Base-by-base conservation (phyloP, 2,797 vertebrate species). In the Echeneis naucrates region DNA sequence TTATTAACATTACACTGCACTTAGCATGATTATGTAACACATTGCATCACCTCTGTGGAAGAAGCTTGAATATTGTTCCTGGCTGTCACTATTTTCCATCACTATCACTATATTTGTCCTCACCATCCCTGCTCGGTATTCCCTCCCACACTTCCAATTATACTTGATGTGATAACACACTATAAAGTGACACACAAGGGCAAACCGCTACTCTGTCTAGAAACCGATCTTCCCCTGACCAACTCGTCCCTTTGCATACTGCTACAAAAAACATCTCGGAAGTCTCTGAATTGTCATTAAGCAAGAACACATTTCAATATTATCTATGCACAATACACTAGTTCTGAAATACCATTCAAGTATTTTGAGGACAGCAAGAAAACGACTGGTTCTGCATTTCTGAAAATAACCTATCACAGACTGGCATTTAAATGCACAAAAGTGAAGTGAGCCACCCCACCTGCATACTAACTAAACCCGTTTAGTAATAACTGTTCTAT, bases 151-250 rank as follows among this genome's bases (percentile, higher is more conserved):
- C 89, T 91, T 92, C 84, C 92, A 94, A 94, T 94, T 92, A 94
- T 86, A 89, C 89, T 85, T 90, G 93, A 92, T 81, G 83, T 92
- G 91, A 93, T 93, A 93, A 92, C 91, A 91, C 88, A 84, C 89
- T 74, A 89, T 93, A 93, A 94, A 94, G 89, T 91, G 90, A 90
- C 90, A 91, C 87, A 83, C 91, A 92, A 94, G 90, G 91, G 89
- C 90, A 93, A 93, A 87, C 44, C 54, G 81, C 81, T 62, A 71
- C 85, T 88, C 82, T 45, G 72, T 81, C 83, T 72, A 62, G 72
- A 80, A 83, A 85, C 81, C 57, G 75, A 87, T 86, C 81, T 83
- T 42, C 72, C 65, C 35, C 38, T 24, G 66, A 85, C 65, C 69
- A 55, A 66, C 72, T 78, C 68, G 51, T 61, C 53, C 60, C 63